Evolutionary conservation across 2,888 invertebrate genomes (phyloP).

Genomic region (Brachylomia viminalis): DNA sequence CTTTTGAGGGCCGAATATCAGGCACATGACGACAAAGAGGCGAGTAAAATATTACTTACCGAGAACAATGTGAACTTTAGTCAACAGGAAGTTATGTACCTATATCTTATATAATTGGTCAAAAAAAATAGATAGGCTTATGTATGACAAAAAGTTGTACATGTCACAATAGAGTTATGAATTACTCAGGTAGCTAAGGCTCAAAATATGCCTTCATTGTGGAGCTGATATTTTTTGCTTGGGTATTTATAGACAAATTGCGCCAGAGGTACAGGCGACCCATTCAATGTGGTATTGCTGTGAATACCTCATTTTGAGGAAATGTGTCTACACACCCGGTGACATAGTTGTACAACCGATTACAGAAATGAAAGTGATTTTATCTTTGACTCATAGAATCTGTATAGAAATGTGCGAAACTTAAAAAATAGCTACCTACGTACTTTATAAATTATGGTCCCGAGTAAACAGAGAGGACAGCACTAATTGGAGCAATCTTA

Average conservation of each 20-base stretch:
- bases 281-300: constrained; percentile 34
- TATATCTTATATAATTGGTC: constrained; percentile 42
- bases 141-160: constrained; percentile 29
- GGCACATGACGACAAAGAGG: constrained; percentile 71
- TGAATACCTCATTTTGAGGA: constrained; percentile 38
- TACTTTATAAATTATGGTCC: constrained; percentile 14
- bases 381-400: constrained; percentile 7
- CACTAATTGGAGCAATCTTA: constrained; percentile 39
- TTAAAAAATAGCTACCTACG: neutral
- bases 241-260: constrained; percentile 39
- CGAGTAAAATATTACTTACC: constrained; percentile 65
- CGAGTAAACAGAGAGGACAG: constrained; percentile 27
- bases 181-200: constrained; percentile 21
- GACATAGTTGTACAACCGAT: constrained; percentile 36
- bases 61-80: constrained; percentile 49
- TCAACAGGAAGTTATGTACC: constrained; percentile 55
- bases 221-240: constrained; percentile 33
- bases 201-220: constrained; percentile 31
- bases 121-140: constrained; percentile 38
- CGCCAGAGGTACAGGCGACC: constrained; percentile 9
- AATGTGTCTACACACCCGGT: constrained; percentile 22
- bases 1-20: constrained; percentile 77
- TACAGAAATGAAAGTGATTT: constrained; percentile 25
- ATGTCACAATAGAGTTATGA: constrained; percentile 33
- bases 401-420: neutral